A percentile compares a stretch with the other conserved stretches of the same genome.
Conservation (phyloP, 2,888 invertebrate species). For the Flexamia atlantica region DNA sequence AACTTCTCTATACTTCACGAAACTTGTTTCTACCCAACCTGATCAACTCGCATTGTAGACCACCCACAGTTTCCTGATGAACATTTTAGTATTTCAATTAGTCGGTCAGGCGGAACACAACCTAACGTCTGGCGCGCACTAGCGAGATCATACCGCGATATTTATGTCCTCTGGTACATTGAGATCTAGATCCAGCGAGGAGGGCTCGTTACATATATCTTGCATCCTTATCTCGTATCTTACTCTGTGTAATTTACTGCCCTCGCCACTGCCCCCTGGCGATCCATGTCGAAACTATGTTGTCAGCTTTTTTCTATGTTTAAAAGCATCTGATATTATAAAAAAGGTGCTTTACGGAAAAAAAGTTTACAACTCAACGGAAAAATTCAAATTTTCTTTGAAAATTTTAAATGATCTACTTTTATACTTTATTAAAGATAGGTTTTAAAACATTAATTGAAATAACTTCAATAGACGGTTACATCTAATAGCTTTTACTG, state of each 20-base stretch:
- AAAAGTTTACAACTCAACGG: no score
- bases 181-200: slow-evolving; percentile 30
- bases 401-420: no score
- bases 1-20: no score
- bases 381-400: no score
- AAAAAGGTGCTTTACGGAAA: no score
- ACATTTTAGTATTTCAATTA: slow-evolving; percentile 32
- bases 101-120: background rate
- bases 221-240: slow-evolving; percentile 37
- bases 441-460: no score
- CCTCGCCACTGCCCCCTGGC: slow-evolving; percentile 7
- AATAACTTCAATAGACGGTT: no score
- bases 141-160: slow-evolving; percentile 10
- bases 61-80: background rate
- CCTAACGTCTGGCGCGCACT: background rate
- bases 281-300: background rate
- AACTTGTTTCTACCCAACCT: background rate
- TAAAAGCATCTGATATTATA: no score
- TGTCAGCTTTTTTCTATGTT: slow-evolving; percentile 25
- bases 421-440: no score
- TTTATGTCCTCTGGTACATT: slow-evolving; percentile 23
- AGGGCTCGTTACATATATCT: slow-evolving; percentile 42
- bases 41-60: background rate
- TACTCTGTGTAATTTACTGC: slow-evolving; percentile 38
- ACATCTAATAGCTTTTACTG: no score